Evolutionary conservation across 2,888 invertebrate species (phyloP).

Genomic region (Lasioglossum lativentre): DNA sequence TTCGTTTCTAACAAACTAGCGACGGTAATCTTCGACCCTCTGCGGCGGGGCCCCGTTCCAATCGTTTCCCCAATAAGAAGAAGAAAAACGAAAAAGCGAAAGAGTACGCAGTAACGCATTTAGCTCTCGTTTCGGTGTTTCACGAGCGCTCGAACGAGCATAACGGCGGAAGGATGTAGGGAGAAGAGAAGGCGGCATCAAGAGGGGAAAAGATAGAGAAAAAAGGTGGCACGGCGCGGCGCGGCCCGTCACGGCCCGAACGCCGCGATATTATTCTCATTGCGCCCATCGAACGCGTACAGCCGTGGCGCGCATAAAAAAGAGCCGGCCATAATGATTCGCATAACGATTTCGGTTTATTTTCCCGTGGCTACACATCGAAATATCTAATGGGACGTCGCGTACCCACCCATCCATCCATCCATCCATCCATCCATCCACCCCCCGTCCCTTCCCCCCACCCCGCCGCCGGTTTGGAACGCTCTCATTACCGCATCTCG

Average conservation of each 20-base stretch:
- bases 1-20: constrained; percentile 18
- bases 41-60: not conserved
- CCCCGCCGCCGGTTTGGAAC: constrained; percentile 23
- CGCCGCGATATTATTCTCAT: constrained; percentile 51
- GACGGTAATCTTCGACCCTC: constrained; percentile 25
- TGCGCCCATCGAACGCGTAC: constrained; percentile 46
- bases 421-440: not conserved
- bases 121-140: constrained; percentile 33
- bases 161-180: not conserved
- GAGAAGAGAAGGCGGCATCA: not conserved
- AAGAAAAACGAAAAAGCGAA: constrained; percentile 1
- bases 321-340: constrained; percentile 59
- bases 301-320: constrained; percentile 28
- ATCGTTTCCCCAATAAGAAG: constrained; percentile 8
- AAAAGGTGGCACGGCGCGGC: not conserved
- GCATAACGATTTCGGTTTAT: constrained; percentile 65
- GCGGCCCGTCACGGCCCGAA: not conserved
- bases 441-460: not conserved
- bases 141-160: constrained; percentile 2
- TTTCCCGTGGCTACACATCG: constrained; percentile 57
- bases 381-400: constrained; percentile 70
- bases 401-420: not conserved
- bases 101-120: constrained; percentile 25
- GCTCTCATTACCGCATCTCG: constrained; percentile 67
- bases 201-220: constrained; percentile 3